phyloP scores from a whole-genome alignment of 2,888 invertebrate species.

The Drosophila infuscata region DNA sequence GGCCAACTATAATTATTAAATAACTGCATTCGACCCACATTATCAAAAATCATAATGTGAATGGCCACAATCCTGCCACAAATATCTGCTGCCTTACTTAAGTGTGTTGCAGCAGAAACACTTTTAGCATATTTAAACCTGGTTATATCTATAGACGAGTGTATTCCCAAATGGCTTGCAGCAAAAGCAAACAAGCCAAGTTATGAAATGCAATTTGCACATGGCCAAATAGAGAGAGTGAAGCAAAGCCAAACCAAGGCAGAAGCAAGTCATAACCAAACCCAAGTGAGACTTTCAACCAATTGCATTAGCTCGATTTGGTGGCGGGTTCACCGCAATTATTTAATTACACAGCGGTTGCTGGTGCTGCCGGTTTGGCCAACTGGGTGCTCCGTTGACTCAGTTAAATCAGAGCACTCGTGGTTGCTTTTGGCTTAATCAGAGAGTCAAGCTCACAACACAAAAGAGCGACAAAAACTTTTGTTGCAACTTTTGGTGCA shows the following conservation, averaged over 20 bases:
- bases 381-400: conserved; percentile 1
- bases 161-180: conserved; percentile 48
- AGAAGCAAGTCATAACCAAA: conserved; percentile 53
- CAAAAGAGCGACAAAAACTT: conserved; percentile 63
- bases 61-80: conserved; percentile 5
- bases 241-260: conserved; percentile 36
- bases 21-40: background rate
- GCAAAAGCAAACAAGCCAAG: conserved; percentile 48
- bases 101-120: conserved; percentile 28
- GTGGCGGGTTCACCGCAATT: conserved; percentile 71
- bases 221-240: conserved; percentile 57
- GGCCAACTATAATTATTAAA: background rate
- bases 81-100: conserved; percentile 11
- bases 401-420: conserved; percentile 19
- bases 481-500: conserved; percentile 71
- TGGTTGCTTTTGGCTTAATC: conserved; percentile 61
- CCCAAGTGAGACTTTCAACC: conserved; percentile 54
- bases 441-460: conserved; percentile 59
- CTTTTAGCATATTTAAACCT: conserved; percentile 8
- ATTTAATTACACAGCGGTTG: conserved; percentile 70
- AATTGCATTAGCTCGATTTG: conserved; percentile 75
- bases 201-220: conserved; percentile 71
- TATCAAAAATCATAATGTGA: background rate
- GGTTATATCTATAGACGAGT: background rate
- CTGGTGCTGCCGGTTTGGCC: conserved; percentile 2